Conservation (phyloP, 92 coral and sea anemone species). For the Zoanthus gigantus region DNA sequence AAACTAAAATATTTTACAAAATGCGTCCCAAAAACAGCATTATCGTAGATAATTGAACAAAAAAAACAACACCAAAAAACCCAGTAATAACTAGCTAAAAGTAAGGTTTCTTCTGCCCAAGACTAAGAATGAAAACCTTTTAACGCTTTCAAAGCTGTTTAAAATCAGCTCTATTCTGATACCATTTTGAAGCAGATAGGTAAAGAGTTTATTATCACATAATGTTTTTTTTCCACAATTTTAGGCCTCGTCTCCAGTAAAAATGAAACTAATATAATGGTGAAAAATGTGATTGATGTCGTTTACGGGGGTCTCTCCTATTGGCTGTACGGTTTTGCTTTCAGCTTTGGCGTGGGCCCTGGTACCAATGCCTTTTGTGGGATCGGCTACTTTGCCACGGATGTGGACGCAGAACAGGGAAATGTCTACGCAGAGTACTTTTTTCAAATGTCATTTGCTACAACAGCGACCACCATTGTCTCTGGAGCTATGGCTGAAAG, state of each 20-base stretch:
- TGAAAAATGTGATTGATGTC: slow-evolving; percentile 89
- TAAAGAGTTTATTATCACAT: too few relatives aligned
- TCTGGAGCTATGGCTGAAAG: slow-evolving; percentile 97
- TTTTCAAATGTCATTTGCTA: slow-evolving; percentile 88
- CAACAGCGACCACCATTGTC: slow-evolving; percentile 94
- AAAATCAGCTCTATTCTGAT: too few relatives aligned
- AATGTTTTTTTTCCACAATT: background rate
- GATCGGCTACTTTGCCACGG: slow-evolving; percentile 80
- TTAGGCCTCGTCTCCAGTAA: slow-evolving; percentile 74
- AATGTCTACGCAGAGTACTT: slow-evolving; percentile 77
- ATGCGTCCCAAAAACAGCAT: too few relatives aligned
- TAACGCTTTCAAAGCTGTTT: too few relatives aligned
- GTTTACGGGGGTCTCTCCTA: slow-evolving; percentile 91
- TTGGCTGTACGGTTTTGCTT: slow-evolving; percentile 91
- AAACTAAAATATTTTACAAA: too few relatives aligned
- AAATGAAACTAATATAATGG: slow-evolving; percentile 94
- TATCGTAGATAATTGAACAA: background rate
- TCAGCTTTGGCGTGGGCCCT: slow-evolving; percentile 68
- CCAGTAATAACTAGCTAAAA: too few relatives aligned
- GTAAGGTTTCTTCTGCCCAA: too few relatives aligned
- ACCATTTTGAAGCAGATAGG: too few relatives aligned
- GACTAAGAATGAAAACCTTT: too few relatives aligned
- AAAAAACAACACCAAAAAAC: background rate
- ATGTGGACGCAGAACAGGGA: slow-evolving; percentile 80
- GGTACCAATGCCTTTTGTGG: slow-evolving; percentile 77